Conservation (phyloP, 2,888 invertebrate genomes). For the Poecilus cupreus region DNA sequence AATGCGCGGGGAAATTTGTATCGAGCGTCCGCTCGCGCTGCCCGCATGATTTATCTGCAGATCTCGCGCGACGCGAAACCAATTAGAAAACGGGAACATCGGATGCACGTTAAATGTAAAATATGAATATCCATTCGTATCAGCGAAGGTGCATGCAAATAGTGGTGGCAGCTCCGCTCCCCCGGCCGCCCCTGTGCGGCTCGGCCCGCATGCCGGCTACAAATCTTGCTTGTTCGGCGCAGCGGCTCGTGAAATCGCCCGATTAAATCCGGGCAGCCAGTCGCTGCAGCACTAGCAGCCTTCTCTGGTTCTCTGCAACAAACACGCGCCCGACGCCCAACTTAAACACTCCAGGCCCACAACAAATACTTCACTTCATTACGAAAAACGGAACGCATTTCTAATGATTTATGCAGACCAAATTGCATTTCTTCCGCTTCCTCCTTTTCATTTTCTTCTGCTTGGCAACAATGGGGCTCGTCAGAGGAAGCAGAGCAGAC, state of each 20-base stretch:
- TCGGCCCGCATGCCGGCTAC: constrained; percentile 62
- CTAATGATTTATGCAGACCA: neutral
- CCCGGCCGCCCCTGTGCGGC: neutral
- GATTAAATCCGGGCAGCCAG: constrained; percentile 64
- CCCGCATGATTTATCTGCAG: constrained; percentile 39
- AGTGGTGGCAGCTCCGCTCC: neutral
- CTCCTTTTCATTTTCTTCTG: too few relatives aligned
- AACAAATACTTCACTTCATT: constrained; percentile 28
- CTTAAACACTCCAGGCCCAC: constrained; percentile 20
- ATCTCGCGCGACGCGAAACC: constrained; percentile 62
- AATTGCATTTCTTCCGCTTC: constrained; percentile 7
- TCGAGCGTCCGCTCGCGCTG: constrained; percentile 2
- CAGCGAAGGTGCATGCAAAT: constrained; percentile 57
- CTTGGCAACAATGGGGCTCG: too few relatives aligned
- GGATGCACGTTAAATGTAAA: constrained; percentile 65
- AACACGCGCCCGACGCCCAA: neutral
- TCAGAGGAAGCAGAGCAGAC: too few relatives aligned
- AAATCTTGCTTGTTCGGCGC: constrained; percentile 66
- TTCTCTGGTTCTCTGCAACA: neutral
- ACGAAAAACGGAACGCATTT: constrained; percentile 12
- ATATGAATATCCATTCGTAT: constrained; percentile 66
- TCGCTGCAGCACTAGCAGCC: constrained; percentile 11
- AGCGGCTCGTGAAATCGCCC: constrained; percentile 66
- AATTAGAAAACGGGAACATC: constrained; percentile 66
- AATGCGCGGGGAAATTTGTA: constrained; percentile 41